Conservation (phyloP, 2,888 invertebrate genomes). For the Argyresthia goedartella region DNA sequence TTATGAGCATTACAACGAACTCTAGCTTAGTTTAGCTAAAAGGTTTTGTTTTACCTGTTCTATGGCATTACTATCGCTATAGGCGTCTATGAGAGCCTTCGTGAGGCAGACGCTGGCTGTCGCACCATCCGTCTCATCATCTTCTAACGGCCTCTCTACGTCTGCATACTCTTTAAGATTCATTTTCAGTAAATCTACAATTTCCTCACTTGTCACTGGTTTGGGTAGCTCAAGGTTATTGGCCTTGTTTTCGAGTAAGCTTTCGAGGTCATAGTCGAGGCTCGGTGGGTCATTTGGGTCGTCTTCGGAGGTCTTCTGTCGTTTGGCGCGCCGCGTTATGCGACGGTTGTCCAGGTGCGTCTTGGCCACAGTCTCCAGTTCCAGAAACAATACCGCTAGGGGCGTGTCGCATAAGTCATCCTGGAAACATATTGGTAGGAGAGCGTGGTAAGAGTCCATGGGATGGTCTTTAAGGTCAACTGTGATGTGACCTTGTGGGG, state of each 20-base stretch:
- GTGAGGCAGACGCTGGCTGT: slow-evolving; percentile 42
- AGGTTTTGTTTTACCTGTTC: slow-evolving; percentile 64
- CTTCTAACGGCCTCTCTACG: slow-evolving; percentile 27
- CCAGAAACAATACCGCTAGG: slow-evolving; percentile 49
- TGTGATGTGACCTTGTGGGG: no score
- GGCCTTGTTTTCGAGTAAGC: slow-evolving; percentile 30
- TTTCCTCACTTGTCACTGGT: slow-evolving; percentile 28
- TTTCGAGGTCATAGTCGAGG: slow-evolving; percentile 35
- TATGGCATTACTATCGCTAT: slow-evolving; percentile 75
- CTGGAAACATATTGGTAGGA: slow-evolving; percentile 25
- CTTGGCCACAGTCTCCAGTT: slow-evolving; percentile 54
- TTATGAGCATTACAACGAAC: no score
- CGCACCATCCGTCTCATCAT: slow-evolving; percentile 44
- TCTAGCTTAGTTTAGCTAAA: slow-evolving; percentile 28
- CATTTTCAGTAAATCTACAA: slow-evolving; percentile 38
- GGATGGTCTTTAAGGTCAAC: not conserved
- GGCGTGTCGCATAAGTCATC: slow-evolving; percentile 59
- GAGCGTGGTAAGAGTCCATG: no score
- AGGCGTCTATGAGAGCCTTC: slow-evolving; percentile 72
- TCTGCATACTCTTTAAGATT: slow-evolving; percentile 35
- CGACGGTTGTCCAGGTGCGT: slow-evolving; percentile 42
- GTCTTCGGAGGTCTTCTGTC: slow-evolving; percentile 45
- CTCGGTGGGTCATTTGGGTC: slow-evolving; percentile 14
- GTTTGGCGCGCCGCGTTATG: slow-evolving; percentile 43
- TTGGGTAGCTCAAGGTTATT: slow-evolving; percentile 38